A percentile compares a stretch with the other conserved stretches of the same genome.
phyloP scores from a whole-genome alignment of 1,140 invertebrate species.

The Aphidius gifuensis region DNA sequence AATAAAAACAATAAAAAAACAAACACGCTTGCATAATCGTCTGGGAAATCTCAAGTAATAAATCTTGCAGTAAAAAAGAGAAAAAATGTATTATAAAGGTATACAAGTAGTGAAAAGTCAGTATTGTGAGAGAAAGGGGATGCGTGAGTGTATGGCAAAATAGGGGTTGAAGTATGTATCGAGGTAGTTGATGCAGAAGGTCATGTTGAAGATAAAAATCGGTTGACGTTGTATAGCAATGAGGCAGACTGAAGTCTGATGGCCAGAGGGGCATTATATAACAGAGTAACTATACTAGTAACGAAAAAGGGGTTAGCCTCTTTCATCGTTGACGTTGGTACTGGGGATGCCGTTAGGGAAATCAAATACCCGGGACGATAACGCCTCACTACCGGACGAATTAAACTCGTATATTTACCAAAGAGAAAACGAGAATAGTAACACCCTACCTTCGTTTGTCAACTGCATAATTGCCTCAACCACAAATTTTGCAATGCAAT shows the following conservation, averaged over 20 bases:
- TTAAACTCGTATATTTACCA: slow-evolving; percentile 37
- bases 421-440: slow-evolving; percentile 12
- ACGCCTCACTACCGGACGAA: slow-evolving; percentile 29
- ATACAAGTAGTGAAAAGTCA: neutral
- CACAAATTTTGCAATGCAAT: slow-evolving; percentile 4
- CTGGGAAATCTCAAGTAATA: slow-evolving; percentile 22
- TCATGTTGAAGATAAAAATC: no score
- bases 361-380: slow-evolving; percentile 33
- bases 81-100: neutral
- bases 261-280: no score
- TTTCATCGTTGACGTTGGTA: neutral
- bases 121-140: slow-evolving; percentile 13
- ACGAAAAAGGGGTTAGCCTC: slow-evolving; percentile 2
- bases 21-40: slow-evolving; percentile 24
- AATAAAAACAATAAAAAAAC: slow-evolving; percentile 7
- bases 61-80: slow-evolving; percentile 16
- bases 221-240: no score
- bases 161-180: no score
- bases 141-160: neutral
- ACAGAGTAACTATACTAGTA: no score
- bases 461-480: slow-evolving; percentile 23
- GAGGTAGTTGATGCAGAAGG: no score
- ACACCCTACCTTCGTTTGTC: slow-evolving; percentile 22
- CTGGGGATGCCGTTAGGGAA: slow-evolving; percentile 31
- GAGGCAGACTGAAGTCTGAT: no score